phyloP scores from a whole-genome alignment of 37 sponge, comb jelly and placozoan species.

The Ianthella basta region DNA sequence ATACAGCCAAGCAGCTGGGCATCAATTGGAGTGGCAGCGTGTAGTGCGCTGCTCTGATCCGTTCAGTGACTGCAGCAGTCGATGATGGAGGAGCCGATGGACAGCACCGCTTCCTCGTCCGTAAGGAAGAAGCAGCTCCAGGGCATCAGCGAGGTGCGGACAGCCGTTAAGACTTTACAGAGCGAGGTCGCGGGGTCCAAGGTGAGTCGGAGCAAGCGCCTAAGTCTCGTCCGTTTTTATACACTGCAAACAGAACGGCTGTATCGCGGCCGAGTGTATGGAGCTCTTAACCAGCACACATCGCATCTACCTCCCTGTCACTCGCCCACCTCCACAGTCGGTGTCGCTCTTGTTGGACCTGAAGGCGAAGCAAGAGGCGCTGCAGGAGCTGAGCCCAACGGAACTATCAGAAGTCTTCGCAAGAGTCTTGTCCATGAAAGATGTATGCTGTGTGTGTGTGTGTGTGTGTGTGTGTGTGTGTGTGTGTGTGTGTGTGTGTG shows the following conservation, averaged over 20 bases:
- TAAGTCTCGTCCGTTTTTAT: too few relatives aligned
- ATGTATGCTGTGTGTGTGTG: too few relatives aligned
- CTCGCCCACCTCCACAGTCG: neutral
- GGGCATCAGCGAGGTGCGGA: neutral
- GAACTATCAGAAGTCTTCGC: neutral
- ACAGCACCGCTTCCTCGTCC: neutral
- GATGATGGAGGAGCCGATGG: slow-evolving; percentile 19
- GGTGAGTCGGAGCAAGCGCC: neutral
- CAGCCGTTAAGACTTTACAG: neutral
- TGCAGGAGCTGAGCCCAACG: neutral
- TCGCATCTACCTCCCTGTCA: neutral
- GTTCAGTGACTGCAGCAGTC: neutral
- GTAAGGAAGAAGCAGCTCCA: neutral
- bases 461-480: too few relatives aligned
- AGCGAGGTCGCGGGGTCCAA: neutral
- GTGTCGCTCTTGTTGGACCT: neutral
- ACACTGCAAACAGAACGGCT: too few relatives aligned
- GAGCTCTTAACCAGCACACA: neutral
- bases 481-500: too few relatives aligned
- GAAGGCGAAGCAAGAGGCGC: slow-evolving; percentile 1
- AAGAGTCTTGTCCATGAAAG: neutral
- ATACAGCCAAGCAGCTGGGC: neutral
- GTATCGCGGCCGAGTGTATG: neutral
- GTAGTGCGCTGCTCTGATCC: neutral
- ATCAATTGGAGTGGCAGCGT: slow-evolving; percentile 14